Evolutionary conservation across 2,888 invertebrate genomes (phyloP), one percentile per base, ranked within the genome.

Genomic region (Colletes collaris): DNA sequence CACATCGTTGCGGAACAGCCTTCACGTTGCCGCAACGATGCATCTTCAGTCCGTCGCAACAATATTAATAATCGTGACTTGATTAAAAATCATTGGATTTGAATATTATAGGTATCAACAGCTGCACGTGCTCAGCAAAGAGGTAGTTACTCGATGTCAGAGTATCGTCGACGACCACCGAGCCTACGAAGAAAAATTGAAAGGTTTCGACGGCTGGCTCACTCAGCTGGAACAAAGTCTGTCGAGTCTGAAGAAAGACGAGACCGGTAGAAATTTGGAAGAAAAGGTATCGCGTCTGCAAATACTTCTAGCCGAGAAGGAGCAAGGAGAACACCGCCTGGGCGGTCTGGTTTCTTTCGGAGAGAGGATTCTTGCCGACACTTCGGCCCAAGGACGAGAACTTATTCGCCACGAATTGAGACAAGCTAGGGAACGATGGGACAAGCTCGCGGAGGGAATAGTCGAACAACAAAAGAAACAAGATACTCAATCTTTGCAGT

Each of bases 281-380:
- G 95, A 95, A 46, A 96, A 95, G 82, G 94, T 95, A 0, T 96
- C 95, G 78, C 95, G 96, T 82, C 93, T 97, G 16, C 96, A 97
- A 93, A 94, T 96, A 2, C 93, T 97, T 67, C 91, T 96, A 64
- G 94, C 97, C 10, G 98, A 98, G 90, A 95, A 96, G 85, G 98
- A 98, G 86, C 96, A 97, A 90, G 97, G 97, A 1, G 96, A 97
- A 87, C 96, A 96, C 87, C 96, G 97, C 87, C 94, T 99, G 49
- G 95, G 95, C 69, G 95, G 96, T 53, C 93, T 98, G 19, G 96
- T 96, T 13, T 94, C 96, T 3, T 95, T 96, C 0, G 98, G 98
- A 3, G 99, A 99, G 90, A 96, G 97, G 91, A 95, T 99, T n/a
- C 95, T 98, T 79, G 97, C 98, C 0, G 98, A 98, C 92, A 99